phyloP scores from a whole-genome alignment of 2,113 vertebrate species.

The Rhabdomys dilectus region DNA sequence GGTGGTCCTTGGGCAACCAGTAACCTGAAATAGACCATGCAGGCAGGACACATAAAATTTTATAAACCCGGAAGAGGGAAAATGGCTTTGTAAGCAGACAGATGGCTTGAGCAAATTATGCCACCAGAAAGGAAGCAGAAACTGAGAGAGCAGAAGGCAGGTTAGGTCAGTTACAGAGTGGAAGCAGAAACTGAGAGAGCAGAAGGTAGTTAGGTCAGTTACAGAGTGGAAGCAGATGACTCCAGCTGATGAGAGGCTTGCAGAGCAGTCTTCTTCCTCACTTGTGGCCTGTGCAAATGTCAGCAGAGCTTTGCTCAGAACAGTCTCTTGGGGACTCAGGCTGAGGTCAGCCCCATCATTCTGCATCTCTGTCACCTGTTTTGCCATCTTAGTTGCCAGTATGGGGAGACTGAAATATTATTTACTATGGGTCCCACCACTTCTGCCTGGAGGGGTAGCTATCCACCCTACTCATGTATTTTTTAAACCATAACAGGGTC shows the following conservation, averaged over 20 bases:
- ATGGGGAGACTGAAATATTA: background rate
- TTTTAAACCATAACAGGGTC: background rate
- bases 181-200: background rate
- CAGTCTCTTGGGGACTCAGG: background rate
- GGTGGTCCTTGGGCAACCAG: background rate
- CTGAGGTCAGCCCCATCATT: background rate
- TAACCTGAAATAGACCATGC: background rate
- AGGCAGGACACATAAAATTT: background rate
- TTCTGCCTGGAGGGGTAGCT: background rate
- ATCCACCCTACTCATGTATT: fast-evolving
- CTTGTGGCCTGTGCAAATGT: background rate
- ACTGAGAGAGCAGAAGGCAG: background rate
- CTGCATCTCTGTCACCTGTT: background rate
- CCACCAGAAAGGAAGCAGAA: background rate
- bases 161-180: background rate
- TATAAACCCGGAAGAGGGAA: background rate
- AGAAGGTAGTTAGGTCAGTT: background rate
- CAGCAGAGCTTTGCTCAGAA: background rate
- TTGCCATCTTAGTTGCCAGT: no score
- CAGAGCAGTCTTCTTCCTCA: background rate
- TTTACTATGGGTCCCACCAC: background rate
- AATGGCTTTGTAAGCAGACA: background rate
- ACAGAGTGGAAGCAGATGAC: background rate
- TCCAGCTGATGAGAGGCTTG: background rate
- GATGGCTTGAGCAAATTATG: background rate